A percentile compares a stretch with the other conserved stretches of the same genome.
Conservation (phyloP, 2,113 vertebrate species). For the human (Homo sapiens) region DNA sequence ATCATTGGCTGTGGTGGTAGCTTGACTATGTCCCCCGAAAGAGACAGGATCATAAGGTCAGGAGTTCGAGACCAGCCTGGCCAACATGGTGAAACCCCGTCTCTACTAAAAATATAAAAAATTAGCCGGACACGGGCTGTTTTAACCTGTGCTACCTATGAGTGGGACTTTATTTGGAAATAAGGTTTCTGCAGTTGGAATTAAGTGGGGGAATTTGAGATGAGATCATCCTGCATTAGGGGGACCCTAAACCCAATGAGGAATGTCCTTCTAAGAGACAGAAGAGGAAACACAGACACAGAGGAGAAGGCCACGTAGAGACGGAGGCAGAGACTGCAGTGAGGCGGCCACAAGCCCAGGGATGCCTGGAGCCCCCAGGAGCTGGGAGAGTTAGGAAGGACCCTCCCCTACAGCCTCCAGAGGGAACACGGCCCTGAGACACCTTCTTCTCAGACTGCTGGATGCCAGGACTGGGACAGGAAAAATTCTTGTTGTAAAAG, state of each 20-base stretch:
- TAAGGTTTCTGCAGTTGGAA: not conserved
- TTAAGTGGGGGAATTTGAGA: not conserved
- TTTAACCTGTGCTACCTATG: no score
- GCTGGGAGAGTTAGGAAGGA: no score
- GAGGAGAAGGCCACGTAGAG: no score
- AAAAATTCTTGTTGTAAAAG: rapidly evolving
- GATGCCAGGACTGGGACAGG: not conserved
- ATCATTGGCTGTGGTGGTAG: rapidly evolving
- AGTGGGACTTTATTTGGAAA: not conserved
- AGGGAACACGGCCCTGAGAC: not conserved
- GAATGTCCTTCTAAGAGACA: no score
- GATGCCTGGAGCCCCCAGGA: no score
- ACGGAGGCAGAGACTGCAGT: no score
- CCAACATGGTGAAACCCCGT: no score
- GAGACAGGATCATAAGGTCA: rapidly evolving
- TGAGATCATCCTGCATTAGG: not conserved
- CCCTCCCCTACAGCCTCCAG: rapidly evolving
- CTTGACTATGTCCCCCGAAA: rapidly evolving
- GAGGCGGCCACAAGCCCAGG: no score
- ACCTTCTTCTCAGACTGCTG: rapidly evolving
- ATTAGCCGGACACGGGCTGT: no score
- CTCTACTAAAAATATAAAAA: no score
- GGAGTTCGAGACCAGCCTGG: no score
- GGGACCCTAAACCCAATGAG: rapidly evolving
- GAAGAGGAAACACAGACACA: no score